These are phyloP conservation scores for Porites lobata DNA, from an alignment of 92 coral and sea anemone genomes.

Conservation along the genomic window DNA sequence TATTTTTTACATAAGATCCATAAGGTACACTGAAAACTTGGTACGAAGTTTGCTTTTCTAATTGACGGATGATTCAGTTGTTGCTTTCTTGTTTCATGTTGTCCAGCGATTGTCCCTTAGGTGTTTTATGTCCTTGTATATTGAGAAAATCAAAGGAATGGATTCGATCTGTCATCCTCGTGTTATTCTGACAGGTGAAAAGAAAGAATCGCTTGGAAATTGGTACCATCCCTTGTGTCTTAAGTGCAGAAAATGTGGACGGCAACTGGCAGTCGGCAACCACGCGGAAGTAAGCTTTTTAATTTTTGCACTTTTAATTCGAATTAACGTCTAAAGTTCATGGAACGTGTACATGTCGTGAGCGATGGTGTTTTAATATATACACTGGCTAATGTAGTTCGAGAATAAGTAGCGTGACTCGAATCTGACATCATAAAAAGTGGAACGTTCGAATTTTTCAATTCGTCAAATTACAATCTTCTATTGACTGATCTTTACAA, in stretches of 20 bases:
- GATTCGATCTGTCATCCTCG: neutral
- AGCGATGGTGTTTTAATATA: too few species aligned
- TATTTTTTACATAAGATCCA: too few species aligned
- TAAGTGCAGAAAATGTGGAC: slow-evolving; percentile 45
- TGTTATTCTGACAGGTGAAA: slow-evolving; percentile 34
- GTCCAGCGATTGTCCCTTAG: too few species aligned
- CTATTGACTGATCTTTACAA: neutral
- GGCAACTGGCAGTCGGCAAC: slow-evolving; percentile 37
- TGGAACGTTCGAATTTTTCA: neutral
- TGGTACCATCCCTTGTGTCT: slow-evolving; percentile 54
- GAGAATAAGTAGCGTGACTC: too few species aligned
- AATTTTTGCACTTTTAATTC: too few species aligned
- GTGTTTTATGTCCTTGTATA: neutral
- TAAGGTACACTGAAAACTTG: too few species aligned
- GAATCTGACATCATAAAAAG: neutral
- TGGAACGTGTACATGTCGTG: neutral
- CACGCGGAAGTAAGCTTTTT: slow-evolving; percentile 35
- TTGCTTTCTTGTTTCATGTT: neutral
- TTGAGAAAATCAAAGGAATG: slow-evolving; percentile 6
- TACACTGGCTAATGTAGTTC: too few species aligned
- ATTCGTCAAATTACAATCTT: neutral
- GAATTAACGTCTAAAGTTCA: neutral
- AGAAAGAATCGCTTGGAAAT: slow-evolving; percentile 50
- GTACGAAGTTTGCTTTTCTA: too few species aligned
- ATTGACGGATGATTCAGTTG: too few species aligned